Evolutionary conservation across 2,113 vertebrate genomes (phyloP), one percentile per base, ranked within the genome.

Genomic region (Channa argus): DNA sequence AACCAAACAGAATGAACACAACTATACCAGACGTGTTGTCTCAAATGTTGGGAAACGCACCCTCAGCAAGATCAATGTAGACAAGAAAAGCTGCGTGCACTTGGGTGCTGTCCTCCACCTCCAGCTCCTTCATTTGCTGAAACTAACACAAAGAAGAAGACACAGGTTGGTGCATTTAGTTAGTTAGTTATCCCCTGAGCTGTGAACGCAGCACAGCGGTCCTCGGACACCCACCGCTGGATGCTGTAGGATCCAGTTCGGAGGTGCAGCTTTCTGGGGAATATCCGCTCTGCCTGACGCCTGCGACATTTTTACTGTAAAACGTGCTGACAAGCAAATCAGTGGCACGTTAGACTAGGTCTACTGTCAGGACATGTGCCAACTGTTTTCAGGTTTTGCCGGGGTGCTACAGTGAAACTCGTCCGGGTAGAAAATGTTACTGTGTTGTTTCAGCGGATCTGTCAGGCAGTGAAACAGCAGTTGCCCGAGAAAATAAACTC

Each of bases 21-120:
- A 38, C 37, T 24, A 24, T 24, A 24, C 24, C 24, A 24, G 24
- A 24, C 24, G 24, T 24, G 24, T 24, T 24, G 24, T 24, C 24
- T 24, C 24, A 24, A 24, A 24, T 24, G 24, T 24, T 24, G 1
- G 24, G 38, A 61, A 10, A 65, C 91, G 90, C 62, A 98, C 97
- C 96, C 88, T 99, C 97, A 43, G 95, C 77, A 12, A 99, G 95
- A 77, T 99, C 96, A 94, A 99, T 93, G 92, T 95, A 97, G 3
- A 96, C 97, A 59, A 99, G 87, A 85, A 99, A 98, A 0, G 98
- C 96, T 54, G 95, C 91, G 9, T 98, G 96, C 2, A 97, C 84
- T 68, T 98, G 96, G 50, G 92, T 83, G 12, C 91, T 91, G 82
- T 99, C 96, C 37, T 80, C 96, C 0, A 95, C 82, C 52, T 95